A percentile compares a stretch with the other conserved stretches of the same genome.
Conservation (phyloP, 1,140 invertebrate species). For the Ctenoplectra terminalis region DNA sequence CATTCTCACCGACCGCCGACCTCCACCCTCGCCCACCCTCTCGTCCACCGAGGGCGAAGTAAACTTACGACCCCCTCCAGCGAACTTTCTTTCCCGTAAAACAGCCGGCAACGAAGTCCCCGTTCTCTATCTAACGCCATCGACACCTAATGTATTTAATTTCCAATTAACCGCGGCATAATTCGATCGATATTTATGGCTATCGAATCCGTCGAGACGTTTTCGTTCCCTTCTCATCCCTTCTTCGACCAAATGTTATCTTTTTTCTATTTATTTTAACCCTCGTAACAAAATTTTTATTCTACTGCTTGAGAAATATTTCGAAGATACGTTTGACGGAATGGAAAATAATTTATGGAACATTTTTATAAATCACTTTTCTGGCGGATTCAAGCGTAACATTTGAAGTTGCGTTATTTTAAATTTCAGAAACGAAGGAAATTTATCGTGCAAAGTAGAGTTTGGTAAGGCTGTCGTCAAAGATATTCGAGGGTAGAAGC, state of each 20-base stretch:
- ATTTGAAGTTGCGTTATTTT: too few relatives aligned
- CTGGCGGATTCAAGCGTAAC: too few relatives aligned
- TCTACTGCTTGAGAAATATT: too few relatives aligned
- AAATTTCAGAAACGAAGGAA: background rate
- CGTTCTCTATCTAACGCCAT: conserved; percentile 68
- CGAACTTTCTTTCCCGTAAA: conserved; percentile 78
- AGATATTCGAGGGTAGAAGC: conserved; percentile 50
- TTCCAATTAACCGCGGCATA: conserved; percentile 67
- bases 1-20: conserved; percentile 77
- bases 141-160: conserved; percentile 76
- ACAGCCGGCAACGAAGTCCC: conserved; percentile 75
- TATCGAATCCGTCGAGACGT: conserved; percentile 7
- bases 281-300: too few relatives aligned
- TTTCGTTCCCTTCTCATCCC: background rate
- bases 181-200: conserved; percentile 48
- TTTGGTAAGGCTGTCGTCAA: conserved; percentile 11
- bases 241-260: background rate
- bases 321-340: too few relatives aligned
- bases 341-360: too few relatives aligned
- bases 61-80: conserved; percentile 77
- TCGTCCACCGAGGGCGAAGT: conserved; percentile 67
- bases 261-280: background rate
- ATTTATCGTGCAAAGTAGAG: background rate
- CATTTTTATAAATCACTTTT: too few relatives aligned
- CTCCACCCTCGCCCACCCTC: conserved; percentile 26